Evolutionary conservation across 53 echinoderm and acorn worm genomes (phyloP), one percentile per base, ranked within the genome.

Genomic region (Luidia sarsii): DNA sequence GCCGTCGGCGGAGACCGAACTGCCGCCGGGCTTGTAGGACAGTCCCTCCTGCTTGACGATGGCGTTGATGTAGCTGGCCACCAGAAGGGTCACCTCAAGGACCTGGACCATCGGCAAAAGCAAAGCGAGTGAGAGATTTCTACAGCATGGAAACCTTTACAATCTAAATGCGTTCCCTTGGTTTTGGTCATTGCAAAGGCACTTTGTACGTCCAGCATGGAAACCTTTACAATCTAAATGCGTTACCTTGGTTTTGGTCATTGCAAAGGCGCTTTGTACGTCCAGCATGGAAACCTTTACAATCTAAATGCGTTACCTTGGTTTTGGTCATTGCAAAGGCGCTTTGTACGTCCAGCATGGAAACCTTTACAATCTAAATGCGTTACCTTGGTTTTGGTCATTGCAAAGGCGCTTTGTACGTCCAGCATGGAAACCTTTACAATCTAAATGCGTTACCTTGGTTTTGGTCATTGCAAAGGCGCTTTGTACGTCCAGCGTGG

Each of bases 211-310:
- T n/a, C n/a, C n/a, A 6, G 41, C 11, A 6, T 41, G 41, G 22
- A 63, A 63, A 63, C 7, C 5, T 41, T 41, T 41, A 6, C 41
- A 41, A 41, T n/a, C n/a, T n/a, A n/a, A n/a, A n/a, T n/a, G 13
- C 43, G 51, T 8, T 48, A 94, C 95, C 90, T 95, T 95, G 67
- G 95, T 90, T 62, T 92, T 92, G 29, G 90, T 69, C 95, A 95
- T 95, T 55, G 80, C 35, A 37, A 95, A 92, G 50, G n/a, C n/a
- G n/a, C n/a, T n/a, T n/a, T n/a, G n/a, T n/a, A n/a, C n/a, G n/a
- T n/a, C n/a, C n/a, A 6, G 41, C 11, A 6, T 41, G 41, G 22
- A 63, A 63, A 63, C 7, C 5, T 41, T 41, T 41, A 6, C 41
- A 41, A 41, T n/a, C n/a, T n/a, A n/a, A n/a, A n/a, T n/a, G 13